Conservation (phyloP, 2,113 vertebrate species). For the Antigone vipio region DNA sequence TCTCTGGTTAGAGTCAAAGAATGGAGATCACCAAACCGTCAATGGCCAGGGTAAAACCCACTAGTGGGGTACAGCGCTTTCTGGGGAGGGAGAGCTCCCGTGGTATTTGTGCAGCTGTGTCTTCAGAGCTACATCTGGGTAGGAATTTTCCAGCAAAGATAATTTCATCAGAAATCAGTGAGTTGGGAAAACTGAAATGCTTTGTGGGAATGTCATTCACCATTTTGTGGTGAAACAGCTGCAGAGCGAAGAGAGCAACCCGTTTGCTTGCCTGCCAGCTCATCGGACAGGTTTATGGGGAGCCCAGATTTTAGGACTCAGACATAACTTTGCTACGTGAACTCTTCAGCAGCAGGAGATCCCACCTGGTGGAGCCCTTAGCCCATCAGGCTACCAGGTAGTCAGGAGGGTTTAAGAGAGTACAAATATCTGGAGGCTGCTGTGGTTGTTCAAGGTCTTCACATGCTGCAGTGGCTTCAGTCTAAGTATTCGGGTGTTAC, state of each 20-base stretch:
- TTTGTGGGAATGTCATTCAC: background rate
- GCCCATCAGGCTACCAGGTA: background rate
- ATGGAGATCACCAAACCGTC: background rate
- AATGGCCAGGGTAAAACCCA: background rate
- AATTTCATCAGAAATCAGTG: background rate
- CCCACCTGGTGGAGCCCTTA: background rate
- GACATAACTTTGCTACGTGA: background rate
- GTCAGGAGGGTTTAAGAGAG: background rate
- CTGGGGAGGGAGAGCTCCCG: too few relatives aligned
- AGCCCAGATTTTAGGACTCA: background rate
- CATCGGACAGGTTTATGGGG: rapidly evolving
- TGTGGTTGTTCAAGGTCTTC: background rate
- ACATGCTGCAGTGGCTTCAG: background rate
- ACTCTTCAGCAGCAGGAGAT: background rate
- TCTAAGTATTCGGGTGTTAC: background rate
- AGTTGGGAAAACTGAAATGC: background rate
- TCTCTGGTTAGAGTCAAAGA: background rate
- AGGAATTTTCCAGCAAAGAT: background rate
- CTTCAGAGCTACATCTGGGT: background rate
- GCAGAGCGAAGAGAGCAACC: background rate
- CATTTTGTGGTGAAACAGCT: background rate
- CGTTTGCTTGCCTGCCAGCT: background rate
- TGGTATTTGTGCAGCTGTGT: background rate
- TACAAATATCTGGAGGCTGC: background rate
- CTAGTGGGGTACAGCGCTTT: rapidly evolving